Percentiles rank a stretch among this genome's conserved stretches.
phyloP scores from a whole-genome alignment of 1,140 invertebrate genomes.

The Patella vulgata region DNA sequence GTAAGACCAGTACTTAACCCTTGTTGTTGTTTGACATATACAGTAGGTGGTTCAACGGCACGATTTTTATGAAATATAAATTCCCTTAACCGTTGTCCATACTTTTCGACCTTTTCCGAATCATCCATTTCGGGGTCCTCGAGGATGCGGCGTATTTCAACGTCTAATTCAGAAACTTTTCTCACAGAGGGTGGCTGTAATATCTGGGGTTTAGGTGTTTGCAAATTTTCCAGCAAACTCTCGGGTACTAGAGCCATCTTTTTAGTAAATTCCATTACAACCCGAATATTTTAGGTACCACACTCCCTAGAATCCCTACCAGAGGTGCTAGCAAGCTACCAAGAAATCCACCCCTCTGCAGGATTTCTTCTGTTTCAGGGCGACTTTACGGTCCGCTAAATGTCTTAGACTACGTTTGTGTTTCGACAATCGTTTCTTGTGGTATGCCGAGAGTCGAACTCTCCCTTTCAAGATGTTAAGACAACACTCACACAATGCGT shows the following conservation, averaged over 20 bases:
- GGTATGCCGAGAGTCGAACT: not conserved
- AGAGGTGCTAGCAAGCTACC: not conserved
- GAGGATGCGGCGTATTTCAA: too few relatives aligned
- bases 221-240: too few relatives aligned
- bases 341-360: constrained; percentile 15
- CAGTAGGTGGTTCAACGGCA: too few relatives aligned
- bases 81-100: too few relatives aligned
- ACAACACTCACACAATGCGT: constrained; percentile 11
- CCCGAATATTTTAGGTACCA: not conserved
- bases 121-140: too few relatives aligned
- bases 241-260: constrained; percentile 6
- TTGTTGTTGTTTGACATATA: too few relatives aligned
- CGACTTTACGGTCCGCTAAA: not conserved
- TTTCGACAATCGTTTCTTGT: constrained; percentile 3
- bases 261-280: constrained; percentile 2
- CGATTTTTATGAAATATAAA: too few relatives aligned
- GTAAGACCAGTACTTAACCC: too few relatives aligned
- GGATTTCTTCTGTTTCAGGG: not conserved
- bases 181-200: too few relatives aligned
- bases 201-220: too few relatives aligned
- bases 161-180: too few relatives aligned
- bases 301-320: not conserved
- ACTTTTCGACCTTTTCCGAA: too few relatives aligned
- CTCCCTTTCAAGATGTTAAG: constrained; percentile 17
- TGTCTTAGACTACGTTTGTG: constrained; percentile 1